A percentile compares a stretch with the other conserved stretches of the same genome.
phyloP scores from a whole-genome alignment of 2,888 invertebrate species.

The Camponotus fellah region DNA sequence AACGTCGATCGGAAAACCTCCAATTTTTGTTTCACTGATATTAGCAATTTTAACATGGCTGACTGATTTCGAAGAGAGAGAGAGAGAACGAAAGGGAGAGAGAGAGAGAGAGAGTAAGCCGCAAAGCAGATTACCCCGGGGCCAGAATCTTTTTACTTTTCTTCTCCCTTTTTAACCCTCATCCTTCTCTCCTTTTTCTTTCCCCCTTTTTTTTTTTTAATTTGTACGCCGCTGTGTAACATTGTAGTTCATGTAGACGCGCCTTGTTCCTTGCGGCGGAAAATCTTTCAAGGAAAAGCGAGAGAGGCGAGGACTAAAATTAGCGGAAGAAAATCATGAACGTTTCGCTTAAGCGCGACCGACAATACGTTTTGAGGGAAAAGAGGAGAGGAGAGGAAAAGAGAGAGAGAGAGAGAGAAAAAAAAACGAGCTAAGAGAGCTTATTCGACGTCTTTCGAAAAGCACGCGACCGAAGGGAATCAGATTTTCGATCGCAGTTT shows the following conservation, averaged over 20 bases:
- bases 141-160: conserved; percentile 43
- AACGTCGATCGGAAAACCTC: conserved; percentile 33
- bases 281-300: conserved; percentile 73
- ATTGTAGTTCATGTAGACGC: conserved; percentile 64
- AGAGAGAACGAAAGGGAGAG: not conserved
- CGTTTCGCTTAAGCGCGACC: conserved; percentile 51
- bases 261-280: conserved; percentile 64
- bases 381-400: not conserved
- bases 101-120: conserved; percentile 32
- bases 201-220: conserved; percentile 60
- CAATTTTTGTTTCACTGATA: conserved; percentile 66
- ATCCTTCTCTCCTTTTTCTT: not conserved
- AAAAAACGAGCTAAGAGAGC: not conserved
- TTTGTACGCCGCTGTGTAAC: conserved; percentile 68
- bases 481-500: not conserved
- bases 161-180: not conserved
- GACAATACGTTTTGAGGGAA: conserved; percentile 8
- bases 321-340: conserved; percentile 69
- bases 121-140: conserved; percentile 67
- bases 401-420: not conserved
- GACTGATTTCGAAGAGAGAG: conserved; percentile 44
- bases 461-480: not conserved
- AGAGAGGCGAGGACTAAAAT: conserved; percentile 64
- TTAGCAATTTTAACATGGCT: conserved; percentile 69
- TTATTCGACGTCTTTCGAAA: conserved; percentile 12